Evolutionary conservation across 1,140 invertebrate genomes (phyloP), one percentile per base, ranked within the genome.

Genomic region (Colletes gigas): DNA sequence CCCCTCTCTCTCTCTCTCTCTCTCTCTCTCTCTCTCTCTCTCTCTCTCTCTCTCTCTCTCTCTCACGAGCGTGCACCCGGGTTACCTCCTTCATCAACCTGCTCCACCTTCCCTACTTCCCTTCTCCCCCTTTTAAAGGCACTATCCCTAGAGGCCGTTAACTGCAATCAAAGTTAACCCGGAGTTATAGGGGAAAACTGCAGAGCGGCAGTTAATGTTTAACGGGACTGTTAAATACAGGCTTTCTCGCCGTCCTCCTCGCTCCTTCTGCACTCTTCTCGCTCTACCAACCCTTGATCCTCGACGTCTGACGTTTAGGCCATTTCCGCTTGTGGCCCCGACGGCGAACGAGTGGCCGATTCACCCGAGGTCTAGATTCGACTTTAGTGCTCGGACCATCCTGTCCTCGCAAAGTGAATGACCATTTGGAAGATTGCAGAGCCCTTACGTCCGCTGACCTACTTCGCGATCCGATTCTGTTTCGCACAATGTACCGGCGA

Each of bases 141-240:
- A 89, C 87, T 88, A 90, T 91, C 87, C 90, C 90, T 85, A 83
- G 90, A 88, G 90, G 90, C 90, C 91, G 91, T 92, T 92, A 92
- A 89, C 89, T 92, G 89, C 92, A 93, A 93, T 93, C 92, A 92
- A 92, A 92, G 91, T 92, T 93, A 92, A 92, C 89, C 89, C 90
- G 83, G 87, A 92, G 90, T 92, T 92, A 91, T 90, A 88, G 89
- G 74, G 88, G 88, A 91, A 92, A 92, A 92, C 91, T 93, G 90
- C 82, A 88, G 88, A 90, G 87, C 88, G 88, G 90, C 91, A 92
- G 91, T 92, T 92, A 92, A 92, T 92, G 90, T 93, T 92, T 92
- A 92, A 93, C 89, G 90, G 90, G 86, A 88, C 88, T 91, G 91
- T 92, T 92, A 93, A 92, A 92, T 90, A 89, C 91, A 92, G 89